A percentile compares a stretch with the other conserved stretches of the same genome.
Evolutionary conservation across 1,140 invertebrate genomes (phyloP).

Genomic region (Macrostomum lignano): DNA sequence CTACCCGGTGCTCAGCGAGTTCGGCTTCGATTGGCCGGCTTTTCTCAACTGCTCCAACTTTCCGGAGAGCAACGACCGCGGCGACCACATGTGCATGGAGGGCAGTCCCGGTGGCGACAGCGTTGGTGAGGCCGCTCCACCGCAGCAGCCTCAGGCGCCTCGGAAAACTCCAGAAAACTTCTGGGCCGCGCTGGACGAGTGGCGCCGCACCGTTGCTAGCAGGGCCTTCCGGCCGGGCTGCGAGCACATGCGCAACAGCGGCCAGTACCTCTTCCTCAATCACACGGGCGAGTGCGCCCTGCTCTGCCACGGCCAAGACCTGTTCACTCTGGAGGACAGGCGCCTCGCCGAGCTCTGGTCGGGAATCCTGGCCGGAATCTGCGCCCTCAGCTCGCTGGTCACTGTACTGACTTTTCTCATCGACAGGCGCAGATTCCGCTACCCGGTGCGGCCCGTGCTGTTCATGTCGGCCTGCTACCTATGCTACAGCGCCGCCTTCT

Average conservation of each 20-base stretch:
- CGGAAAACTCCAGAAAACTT: constrained; percentile 40
- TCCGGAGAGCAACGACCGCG: constrained; percentile 29
- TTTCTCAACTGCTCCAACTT: constrained; percentile 1
- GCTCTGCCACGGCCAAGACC: constrained; percentile 41
- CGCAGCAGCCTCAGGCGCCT: constrained; percentile 39
- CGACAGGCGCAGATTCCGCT: constrained; percentile 52
- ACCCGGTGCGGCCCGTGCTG: constrained; percentile 85
- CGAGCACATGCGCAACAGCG: constrained; percentile 14
- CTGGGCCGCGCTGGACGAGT: constrained; percentile 39
- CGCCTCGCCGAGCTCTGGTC: constrained; percentile 31
- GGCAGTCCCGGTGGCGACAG: constrained; percentile 22
- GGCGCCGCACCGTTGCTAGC: constrained; percentile 30
- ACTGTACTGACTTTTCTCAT: constrained; percentile 29
- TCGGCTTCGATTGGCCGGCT: background rate
- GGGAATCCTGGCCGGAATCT: constrained; percentile 22
- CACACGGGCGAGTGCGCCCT: constrained; percentile 45
- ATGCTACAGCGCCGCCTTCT: constrained; percentile 65
- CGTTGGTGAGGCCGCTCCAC: background rate
- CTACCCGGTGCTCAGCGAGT: background rate
- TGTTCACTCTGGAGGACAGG: constrained; percentile 46
- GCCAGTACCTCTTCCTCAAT: constrained; percentile 40
- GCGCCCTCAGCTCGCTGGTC: constrained; percentile 22
- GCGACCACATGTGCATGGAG: constrained; percentile 72
- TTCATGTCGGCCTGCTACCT: constrained; percentile 86
- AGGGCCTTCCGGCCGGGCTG: constrained; percentile 9